These are phyloP conservation scores for Festucalex cinctus DNA, from an alignment of 2,113 vertebrate genomes.

Conservation along the genomic window DNA sequence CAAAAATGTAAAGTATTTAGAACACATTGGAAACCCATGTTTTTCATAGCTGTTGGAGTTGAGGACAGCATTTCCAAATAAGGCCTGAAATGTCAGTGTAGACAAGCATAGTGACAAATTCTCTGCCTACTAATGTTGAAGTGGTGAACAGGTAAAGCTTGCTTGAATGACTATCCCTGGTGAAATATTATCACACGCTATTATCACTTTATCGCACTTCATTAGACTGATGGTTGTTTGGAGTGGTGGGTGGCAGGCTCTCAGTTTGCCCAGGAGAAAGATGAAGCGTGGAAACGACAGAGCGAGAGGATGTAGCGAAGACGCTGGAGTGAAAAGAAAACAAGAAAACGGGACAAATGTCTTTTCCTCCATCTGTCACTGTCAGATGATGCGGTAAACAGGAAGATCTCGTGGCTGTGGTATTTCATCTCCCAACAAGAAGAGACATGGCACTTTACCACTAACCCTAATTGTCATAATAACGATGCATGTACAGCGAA, in stretches of 20 bases:
- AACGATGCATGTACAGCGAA: neutral
- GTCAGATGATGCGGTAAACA: constrained; percentile 27
- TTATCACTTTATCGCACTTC: constrained; percentile 65
- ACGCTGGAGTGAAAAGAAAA: constrained; percentile 18
- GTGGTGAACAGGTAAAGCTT: constrained; percentile 59
- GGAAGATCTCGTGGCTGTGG: neutral
- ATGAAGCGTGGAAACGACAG: constrained; percentile 8
- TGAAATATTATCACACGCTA: constrained; percentile 68
- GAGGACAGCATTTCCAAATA: constrained; percentile 19
- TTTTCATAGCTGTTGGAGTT: neutral
- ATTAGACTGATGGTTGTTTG: constrained; percentile 57
- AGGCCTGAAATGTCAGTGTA: constrained; percentile 13
- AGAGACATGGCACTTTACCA: constrained; percentile 1
- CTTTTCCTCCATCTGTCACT: constrained; percentile 19
- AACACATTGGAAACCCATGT: neutral
- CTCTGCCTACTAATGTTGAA: constrained; percentile 22
- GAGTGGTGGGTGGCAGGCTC: constrained; percentile 35
- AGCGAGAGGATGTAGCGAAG: neutral
- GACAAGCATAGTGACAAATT: neutral
- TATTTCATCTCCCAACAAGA: constrained; percentile 6
- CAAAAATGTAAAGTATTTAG: neutral
- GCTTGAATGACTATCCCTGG: constrained; percentile 59
- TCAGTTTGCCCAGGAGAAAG: constrained; percentile 15
- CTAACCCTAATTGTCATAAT: constrained; percentile 7
- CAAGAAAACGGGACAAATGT: constrained; percentile 18